Evolutionary conservation across 1,140 invertebrate species (phyloP).

Genomic region (Dolichoris vasculosae): DNA sequence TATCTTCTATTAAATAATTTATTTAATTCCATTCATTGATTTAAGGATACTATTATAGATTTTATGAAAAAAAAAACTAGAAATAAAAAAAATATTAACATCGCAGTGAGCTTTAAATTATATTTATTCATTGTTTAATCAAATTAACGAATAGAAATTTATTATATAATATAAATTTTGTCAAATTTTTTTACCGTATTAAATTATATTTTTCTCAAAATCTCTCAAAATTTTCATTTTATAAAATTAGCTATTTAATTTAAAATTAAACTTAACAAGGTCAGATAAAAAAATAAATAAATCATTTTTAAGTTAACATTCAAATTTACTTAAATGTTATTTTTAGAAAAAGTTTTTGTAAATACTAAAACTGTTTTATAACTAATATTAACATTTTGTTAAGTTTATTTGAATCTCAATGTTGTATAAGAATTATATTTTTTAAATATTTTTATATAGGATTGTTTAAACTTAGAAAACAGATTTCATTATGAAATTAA

Average conservation of each 20-base stretch:
- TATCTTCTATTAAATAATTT: background rate
- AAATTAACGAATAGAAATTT: background rate
- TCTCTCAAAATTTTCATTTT: background rate
- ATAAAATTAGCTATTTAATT: background rate
- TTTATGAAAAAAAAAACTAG: background rate
- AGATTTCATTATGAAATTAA: no score
- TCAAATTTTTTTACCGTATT: background rate
- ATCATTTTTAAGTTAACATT: background rate
- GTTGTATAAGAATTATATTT: no score
- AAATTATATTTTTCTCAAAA: background rate
- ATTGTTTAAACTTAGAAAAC: no score
- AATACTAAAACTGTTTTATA: no score
- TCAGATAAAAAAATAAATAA: background rate
- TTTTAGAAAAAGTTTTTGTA: background rate
- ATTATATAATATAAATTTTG: background rate
- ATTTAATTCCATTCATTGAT: background rate
- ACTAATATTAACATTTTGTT: no score
- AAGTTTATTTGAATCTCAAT: no score
- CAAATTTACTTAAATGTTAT: background rate
- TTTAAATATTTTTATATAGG: no score
- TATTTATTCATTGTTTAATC: background rate
- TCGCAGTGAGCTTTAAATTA: no score
- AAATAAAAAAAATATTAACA: no score
- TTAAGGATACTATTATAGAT: background rate
- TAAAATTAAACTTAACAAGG: background rate